Percentiles rank a stretch among this genome's conserved stretches.
phyloP scores from a whole-genome alignment of 2,797 vertebrate species.

The Argyrosomus regius region DNA sequence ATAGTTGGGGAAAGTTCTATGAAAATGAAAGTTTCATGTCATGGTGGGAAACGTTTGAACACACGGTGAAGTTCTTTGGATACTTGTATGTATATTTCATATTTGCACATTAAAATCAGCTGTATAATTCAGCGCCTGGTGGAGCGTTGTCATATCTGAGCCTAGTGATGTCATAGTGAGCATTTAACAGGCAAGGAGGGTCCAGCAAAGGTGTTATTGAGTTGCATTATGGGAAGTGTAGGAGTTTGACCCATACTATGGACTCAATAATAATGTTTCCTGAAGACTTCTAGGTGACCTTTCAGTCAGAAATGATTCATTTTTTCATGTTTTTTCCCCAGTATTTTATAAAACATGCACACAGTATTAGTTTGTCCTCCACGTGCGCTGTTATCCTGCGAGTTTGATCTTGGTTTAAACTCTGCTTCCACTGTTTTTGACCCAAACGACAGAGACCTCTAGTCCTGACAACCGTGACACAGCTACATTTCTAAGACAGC shows the following conservation, averaged over 20 bases:
- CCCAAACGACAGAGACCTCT: background rate
- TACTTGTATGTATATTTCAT: background rate
- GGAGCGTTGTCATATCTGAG: background rate
- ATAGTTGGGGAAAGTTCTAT: conserved; percentile 59
- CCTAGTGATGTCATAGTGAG: background rate
- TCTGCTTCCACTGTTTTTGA: conserved; percentile 4
- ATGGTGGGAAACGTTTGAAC: conserved; percentile 8
- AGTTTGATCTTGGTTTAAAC: background rate
- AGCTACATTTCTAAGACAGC: background rate
- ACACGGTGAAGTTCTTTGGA: background rate
- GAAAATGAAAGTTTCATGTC: conserved; percentile 44
- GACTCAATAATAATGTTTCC: background rate
- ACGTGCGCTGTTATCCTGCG: background rate
- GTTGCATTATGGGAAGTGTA: background rate
- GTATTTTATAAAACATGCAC: background rate
- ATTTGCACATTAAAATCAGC: background rate
- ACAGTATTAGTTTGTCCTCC: background rate
- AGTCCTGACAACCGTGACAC: conserved; percentile 5
- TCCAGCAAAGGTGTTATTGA: background rate
- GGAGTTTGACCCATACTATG: background rate
- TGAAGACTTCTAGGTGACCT: background rate
- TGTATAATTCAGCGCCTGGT: background rate
- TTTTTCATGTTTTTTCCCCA: background rate
- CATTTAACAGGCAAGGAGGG: background rate
- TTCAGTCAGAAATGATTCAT: background rate